These are phyloP conservation scores for Phoebastria nigripes DNA, from an alignment of 2,797 vertebrate genomes.

Conservation along the genomic window DNA sequence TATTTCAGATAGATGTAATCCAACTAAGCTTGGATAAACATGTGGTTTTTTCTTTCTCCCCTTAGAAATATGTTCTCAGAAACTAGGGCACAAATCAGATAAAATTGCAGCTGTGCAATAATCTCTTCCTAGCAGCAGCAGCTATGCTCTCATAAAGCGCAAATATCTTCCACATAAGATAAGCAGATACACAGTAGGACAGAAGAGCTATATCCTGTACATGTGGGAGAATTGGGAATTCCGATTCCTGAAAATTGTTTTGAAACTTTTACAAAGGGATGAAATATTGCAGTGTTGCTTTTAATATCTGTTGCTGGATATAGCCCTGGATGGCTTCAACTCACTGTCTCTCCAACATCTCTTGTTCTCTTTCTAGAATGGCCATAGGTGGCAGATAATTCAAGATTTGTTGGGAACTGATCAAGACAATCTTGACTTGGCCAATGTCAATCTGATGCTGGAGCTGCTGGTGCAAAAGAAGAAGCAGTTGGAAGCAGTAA, in stretches of 20 bases:
- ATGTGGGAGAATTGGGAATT: not conserved
- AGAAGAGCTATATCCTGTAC: not conserved
- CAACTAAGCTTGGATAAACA: not conserved
- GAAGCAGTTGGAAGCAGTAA: constrained; percentile 95
- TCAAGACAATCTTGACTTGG: constrained; percentile 95
- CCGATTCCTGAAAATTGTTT: not conserved
- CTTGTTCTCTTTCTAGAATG: constrained; percentile 80
- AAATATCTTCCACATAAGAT: not conserved
- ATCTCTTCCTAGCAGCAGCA: not conserved
- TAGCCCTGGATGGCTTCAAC: not conserved
- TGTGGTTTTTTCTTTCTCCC: not conserved
- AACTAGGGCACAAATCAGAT: constrained; percentile 24
- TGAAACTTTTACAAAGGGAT: not conserved
- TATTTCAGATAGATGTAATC: not conserved
- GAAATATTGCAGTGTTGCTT: not conserved
- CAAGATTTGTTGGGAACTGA: constrained; percentile 93
- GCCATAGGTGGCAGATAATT: constrained; percentile 95
- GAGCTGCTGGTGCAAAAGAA: constrained; percentile 96
- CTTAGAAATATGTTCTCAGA: not conserved
- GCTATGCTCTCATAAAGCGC: not conserved
- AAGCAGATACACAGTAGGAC: not conserved
- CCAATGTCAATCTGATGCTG: constrained; percentile 97
- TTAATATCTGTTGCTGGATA: not conserved
- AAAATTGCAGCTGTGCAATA: not conserved
- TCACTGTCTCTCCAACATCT: not conserved